Evolutionary conservation across 2,113 vertebrate species (phyloP).

Genomic region (Mus spicilegus): DNA sequence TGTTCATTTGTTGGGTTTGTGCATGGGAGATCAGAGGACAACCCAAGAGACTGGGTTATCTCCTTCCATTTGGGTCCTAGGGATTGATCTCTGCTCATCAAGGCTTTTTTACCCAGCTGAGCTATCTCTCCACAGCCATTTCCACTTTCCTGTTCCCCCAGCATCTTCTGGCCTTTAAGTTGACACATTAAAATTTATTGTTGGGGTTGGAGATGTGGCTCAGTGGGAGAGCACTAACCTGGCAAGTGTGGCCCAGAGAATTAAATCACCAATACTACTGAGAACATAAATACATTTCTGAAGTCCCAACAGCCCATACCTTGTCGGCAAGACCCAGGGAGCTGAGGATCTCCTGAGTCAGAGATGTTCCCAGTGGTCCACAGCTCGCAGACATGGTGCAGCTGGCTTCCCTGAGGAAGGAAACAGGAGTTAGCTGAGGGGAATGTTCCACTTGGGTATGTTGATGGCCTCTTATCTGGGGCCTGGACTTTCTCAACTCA

Average conservation of each 20-base stretch:
- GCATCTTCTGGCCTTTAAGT: neutral
- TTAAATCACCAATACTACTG: neutral
- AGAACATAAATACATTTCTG: neutral
- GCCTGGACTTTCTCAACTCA: neutral
- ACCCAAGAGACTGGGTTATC: neutral
- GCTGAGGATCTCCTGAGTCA: conserved; percentile 80
- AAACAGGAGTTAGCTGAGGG: neutral
- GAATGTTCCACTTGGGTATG: neutral
- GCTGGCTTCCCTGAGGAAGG: neutral
- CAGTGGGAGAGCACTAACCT: neutral
- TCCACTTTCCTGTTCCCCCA: neutral
- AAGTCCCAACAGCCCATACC: conserved; percentile 54
- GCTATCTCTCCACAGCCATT: neutral
- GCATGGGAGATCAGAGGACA: neutral
- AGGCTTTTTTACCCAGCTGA: neutral
- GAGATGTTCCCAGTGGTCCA: neutral
- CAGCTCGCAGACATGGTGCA: conserved; percentile 45
- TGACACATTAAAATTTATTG: neutral
- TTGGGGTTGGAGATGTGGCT: neutral
- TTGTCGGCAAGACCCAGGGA: conserved; percentile 78
- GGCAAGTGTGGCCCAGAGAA: neutral
- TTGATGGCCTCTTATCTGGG: too few species aligned
- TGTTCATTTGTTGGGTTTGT: neutral
- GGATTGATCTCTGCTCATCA: neutral
- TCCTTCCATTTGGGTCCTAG: neutral